Evolutionary conservation across 2,797 vertebrate species (phyloP), one percentile per base, ranked within the genome.

Genomic region (Austrolebias charrua): DNA sequence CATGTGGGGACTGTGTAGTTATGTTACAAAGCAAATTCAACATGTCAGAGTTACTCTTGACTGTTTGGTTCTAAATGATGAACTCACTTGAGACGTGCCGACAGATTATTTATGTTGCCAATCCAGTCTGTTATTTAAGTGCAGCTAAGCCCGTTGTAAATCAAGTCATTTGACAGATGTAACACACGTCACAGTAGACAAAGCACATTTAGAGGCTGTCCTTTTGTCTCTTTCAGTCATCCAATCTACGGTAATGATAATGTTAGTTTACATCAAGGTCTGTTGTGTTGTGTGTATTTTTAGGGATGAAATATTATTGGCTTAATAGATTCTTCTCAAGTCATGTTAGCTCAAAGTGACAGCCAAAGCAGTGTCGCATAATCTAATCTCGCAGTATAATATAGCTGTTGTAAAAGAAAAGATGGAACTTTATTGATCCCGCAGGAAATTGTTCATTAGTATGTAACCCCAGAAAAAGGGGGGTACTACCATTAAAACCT

Each of bases 301-400:
- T 58, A 45, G 63, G 79, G 64, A 82, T 80, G 14, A 47, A 88
- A 82, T 69, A 72, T 63, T 77, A 81, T 64, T 45, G 33, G 56
- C 70, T 85, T 86, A 74, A 89, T 89, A 40, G 2, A 40, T 54
- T 65, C 75, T 66, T 72, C 60, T 78, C 69, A 43, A 7, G 48
- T 75, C 65, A 70, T 42, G 5, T 69, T 51, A 31, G 55, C 14
- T 66, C 19, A 19, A 18, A 13, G 11, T 40, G 38, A 40, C 38
- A 40, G 38, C 35, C 38, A 2, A 33, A 33, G 31, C 31, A 33
- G 6, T 24, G 1, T 24, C 24, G 3, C 24, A 24, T 24, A 24
- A 24, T 24, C 24, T 24, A 24, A 24, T 24, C 24, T 2, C 24
- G 24, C 24, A 24, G 24, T 24, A 24, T 24, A 24, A 24, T 24